Percentiles rank a stretch among this genome's conserved stretches.
Evolutionary conservation across 2,888 invertebrate genomes (phyloP).

Genomic region (Ophion obscuratus): DNA sequence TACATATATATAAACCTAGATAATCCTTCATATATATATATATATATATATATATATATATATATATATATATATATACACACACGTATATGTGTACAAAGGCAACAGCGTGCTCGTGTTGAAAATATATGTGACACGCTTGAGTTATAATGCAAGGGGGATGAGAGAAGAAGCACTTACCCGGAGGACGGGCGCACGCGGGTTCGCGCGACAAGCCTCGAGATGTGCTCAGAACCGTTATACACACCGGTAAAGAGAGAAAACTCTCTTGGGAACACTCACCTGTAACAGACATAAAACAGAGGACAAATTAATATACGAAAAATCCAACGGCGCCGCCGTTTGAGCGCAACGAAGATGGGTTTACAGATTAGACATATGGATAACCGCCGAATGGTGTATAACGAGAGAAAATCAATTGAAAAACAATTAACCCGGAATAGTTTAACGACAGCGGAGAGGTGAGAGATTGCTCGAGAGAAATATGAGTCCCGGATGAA

Average conservation of each 20-base stretch:
- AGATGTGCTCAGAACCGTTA: slow-evolving; percentile 63
- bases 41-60: too few species aligned
- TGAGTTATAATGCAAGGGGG: slow-evolving; percentile 64
- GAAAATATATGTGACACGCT: slow-evolving; percentile 63
- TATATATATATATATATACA: not conserved
- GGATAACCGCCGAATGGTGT: not conserved
- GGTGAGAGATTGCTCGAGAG: slow-evolving; percentile 11
- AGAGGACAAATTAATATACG: slow-evolving; percentile 59
- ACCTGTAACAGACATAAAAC: slow-evolving; percentile 68
- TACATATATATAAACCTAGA: too few species aligned
- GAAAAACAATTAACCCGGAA: slow-evolving; percentile 56
- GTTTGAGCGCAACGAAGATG: not conserved
- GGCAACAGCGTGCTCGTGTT: slow-evolving; percentile 47
- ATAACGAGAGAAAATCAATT: slow-evolving; percentile 45
- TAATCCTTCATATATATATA: not conserved
- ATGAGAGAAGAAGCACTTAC: slow-evolving; percentile 68
- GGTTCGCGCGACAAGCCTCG: slow-evolving; percentile 55
- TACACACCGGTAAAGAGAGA: slow-evolving; percentile 53
- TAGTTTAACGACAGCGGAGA: slow-evolving; percentile 41
- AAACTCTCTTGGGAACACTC: slow-evolving; percentile 68
- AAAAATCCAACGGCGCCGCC: slow-evolving; percentile 7
- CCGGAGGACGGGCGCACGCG: slow-evolving; percentile 57
- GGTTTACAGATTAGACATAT: not conserved
- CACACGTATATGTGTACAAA: slow-evolving; percentile 6
- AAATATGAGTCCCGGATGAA: slow-evolving; percentile 31